Base-by-base conservation (phyloP, 2,113 vertebrate genomes). In the Euleptes europaea region DNA sequence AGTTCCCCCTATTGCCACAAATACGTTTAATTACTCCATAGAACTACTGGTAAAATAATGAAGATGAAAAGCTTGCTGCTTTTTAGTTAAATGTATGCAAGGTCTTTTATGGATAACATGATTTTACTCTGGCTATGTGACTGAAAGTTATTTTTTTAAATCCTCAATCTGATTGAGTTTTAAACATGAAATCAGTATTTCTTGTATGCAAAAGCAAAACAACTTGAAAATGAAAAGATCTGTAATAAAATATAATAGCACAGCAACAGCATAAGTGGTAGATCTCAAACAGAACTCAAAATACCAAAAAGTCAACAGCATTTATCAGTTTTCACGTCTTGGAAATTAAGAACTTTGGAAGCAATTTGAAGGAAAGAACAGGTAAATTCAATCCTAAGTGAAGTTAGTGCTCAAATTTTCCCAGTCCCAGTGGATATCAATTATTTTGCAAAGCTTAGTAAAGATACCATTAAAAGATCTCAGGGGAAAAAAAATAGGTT, bases 351-450 rank as follows among this genome's bases (percentile, higher is more conserved):
- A 38, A 5, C 26, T 65, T n/a, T 33, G 42, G 57, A 83, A 83
- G 74, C 67, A 78, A 40, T 83, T 49, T 71, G 51, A 63, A 78
- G 51, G 38, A 23, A 71, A 71, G 26, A 17, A 66, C 42, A 38
- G 63, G 65, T 44, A 83, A 87, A 83, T 65, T 72, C 44, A 73
- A 26, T 72, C 42, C 40, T 78, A 63, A 83, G 13, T 78, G 54
- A 87, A 33, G 28, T 42, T 78, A 83, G 54, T 11, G n/a, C 67
- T 83, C 31, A 80, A 51, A 83, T 87, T 83, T 69, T 78, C 83
- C 42, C 42, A 73, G 14, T 65, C 51, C 0, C 1, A 31, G 0
- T 31, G 7, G 71, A 1, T 60, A 40, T 82, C 83, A 11, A 5
- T 57, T 88, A n/a, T 14, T 86, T 81, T 12, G 1, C 31, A 85